Evolutionary conservation across 2,797 vertebrate genomes (phyloP).

Genomic region (Acipenser oxyrinchus): DNA sequence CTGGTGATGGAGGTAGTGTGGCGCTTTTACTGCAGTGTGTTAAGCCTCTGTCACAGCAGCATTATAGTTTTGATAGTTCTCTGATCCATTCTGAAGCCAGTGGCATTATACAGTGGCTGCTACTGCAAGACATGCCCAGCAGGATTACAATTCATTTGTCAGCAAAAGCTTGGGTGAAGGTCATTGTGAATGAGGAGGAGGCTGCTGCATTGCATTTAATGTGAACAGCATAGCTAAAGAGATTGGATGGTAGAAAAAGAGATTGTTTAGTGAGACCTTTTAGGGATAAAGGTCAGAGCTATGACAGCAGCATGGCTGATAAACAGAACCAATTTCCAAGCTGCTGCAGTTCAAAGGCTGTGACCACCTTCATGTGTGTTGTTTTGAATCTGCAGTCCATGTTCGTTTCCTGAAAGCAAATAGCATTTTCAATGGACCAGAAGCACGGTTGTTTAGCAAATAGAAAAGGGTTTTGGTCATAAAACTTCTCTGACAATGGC

Average conservation of each 20-base stretch:
- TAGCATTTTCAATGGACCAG: too few relatives aligned
- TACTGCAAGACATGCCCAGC: neutral
- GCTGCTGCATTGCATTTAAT: neutral
- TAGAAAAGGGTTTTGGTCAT: too few relatives aligned
- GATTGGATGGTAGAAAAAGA: neutral
- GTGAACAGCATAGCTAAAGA: neutral
- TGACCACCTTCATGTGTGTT: conserved; percentile 6
- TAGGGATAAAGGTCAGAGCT: too few relatives aligned
- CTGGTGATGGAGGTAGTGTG: too few relatives aligned
- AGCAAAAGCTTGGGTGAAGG: neutral
- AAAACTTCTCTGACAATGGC: too few relatives aligned
- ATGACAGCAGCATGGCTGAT: conserved; percentile 10
- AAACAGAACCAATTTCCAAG: conserved; percentile 11
- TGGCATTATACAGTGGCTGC: neutral
- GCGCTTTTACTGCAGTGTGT: too few relatives aligned
- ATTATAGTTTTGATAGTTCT: neutral
- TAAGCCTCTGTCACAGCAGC: neutral
- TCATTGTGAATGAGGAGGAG: neutral
- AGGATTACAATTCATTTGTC: conserved; percentile 3
- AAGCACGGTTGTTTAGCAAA: too few relatives aligned
- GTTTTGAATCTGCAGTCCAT: neutral
- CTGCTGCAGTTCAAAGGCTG: conserved; percentile 6
- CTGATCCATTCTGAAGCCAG: neutral
- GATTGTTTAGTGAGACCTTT: too few relatives aligned
- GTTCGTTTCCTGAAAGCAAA: neutral